Percentiles rank a stretch among this genome's conserved stretches.
phyloP scores from a whole-genome alignment of 1,140 invertebrate genomes.

The Tribolium madens region DNA sequence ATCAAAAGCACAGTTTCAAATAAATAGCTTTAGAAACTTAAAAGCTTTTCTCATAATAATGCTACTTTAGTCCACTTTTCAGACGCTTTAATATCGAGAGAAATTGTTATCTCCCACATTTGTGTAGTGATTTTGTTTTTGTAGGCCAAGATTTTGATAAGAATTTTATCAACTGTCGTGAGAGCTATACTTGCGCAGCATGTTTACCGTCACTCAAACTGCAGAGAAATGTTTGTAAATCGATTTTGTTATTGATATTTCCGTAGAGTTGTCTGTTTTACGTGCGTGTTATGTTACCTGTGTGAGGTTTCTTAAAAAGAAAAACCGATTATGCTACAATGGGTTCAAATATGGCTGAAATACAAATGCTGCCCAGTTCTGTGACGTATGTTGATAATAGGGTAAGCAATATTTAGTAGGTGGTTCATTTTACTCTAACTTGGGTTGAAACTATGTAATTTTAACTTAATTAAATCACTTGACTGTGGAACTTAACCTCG shows the following conservation, averaged over 20 bases:
- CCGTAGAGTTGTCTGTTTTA: not conserved
- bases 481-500: not conserved
- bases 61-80: too few species aligned
- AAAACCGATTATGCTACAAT: slow-evolving; percentile 9
- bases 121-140: slow-evolving; percentile 3
- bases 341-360: slow-evolving; percentile 15
- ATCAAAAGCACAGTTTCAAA: too few species aligned
- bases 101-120: not conserved
- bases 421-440: not conserved
- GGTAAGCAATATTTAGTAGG: slow-evolving; percentile 46
- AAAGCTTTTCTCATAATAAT: too few species aligned
- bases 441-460: not conserved
- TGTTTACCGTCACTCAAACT: slow-evolving; percentile 2
- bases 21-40: too few species aligned
- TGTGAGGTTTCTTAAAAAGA: not conserved
- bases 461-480: not conserved
- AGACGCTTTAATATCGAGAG: too few species aligned
- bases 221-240: not conserved
- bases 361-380: slow-evolving; percentile 54
- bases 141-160: slow-evolving; percentile 17
- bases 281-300: not conserved
- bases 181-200: slow-evolving; percentile 2
- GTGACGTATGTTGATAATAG: slow-evolving; percentile 50
- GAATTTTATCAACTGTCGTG: slow-evolving; percentile 5
- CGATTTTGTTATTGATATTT: not conserved